Evolutionary conservation across 1,140 invertebrate species (phyloP), one percentile per base, ranked within the genome.

Genomic region (Drosophila miranda): DNA sequence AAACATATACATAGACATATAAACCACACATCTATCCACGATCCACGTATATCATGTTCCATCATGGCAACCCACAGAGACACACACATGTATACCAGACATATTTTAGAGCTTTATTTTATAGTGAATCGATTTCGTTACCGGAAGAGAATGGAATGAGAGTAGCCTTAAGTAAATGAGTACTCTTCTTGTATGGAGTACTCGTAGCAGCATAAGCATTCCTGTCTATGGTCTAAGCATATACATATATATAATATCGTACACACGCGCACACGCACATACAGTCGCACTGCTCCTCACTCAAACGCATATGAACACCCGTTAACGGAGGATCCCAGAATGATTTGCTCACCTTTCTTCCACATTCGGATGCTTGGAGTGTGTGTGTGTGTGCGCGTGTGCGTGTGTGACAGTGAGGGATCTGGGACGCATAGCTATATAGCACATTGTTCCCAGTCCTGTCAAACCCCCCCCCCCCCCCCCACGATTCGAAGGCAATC

Each of bases 181-280:
- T 83, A 87, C 67, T 87, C 72, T 75, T 64, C 60, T 60, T 75
- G 71, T 75, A 68, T 67, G 71, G 72, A 75, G 69, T 75, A 68
- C 72, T 58, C 46, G 73, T 76, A 56, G 56, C 81, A 58, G 62
- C 34, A 54, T 87, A 79, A 86, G 81, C 70, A 77, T 67, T 48
- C 68, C 61, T 77, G 74, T 84, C 58, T 83, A 88, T 78, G 82
- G 83, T 87, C 60, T 87, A 83, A 84, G 81, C 69, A 73, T 63
- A 71, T 67, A 67, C 58, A 19, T 19, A 1, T 41, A 69, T 30
- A 57, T 69, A 69, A 68, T 68, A 68, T 21, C 34, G n/a, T 61
- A 80, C 55, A 75, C 58, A 67, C 23, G 58, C 58, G 60, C 50
- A 58, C 46, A 71, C 16, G 16, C 16, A 51, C 59, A 45, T 42